Evolutionary conservation across 2,797 vertebrate genomes (phyloP).

Genomic region (Bufotes viridis): DNA sequence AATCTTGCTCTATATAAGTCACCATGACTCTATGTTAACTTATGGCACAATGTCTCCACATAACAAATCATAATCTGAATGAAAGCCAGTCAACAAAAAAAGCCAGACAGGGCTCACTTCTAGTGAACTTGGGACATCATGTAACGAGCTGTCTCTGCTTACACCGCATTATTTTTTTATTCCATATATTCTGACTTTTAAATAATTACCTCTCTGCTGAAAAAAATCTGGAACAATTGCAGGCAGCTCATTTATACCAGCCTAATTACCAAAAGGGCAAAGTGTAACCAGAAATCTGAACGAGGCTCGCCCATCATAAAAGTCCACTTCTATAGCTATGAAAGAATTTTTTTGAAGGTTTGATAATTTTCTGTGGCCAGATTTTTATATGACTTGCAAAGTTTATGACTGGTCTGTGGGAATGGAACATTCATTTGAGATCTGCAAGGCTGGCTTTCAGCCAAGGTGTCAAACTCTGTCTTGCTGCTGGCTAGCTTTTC

Average conservation of each 20-base stretch:
- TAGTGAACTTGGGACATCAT: background rate
- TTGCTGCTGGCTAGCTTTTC: conserved; percentile 65
- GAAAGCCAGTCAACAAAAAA: conserved; percentile 23
- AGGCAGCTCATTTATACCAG: conserved; percentile 63
- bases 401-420: conserved; percentile 59
- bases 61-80: conserved; percentile 57
- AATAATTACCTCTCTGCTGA: conserved; percentile 65
- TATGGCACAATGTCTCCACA: conserved; percentile 28
- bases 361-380: conserved; percentile 52
- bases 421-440: conserved; percentile 49
- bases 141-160: conserved; percentile 64
- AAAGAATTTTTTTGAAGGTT: conserved; percentile 22
- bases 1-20: conserved; percentile 30
- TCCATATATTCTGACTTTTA: conserved; percentile 60
- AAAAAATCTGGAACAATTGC: conserved; percentile 52
- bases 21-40: conserved; percentile 33
- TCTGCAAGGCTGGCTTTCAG: conserved; percentile 60
- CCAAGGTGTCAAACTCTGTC: conserved; percentile 61
- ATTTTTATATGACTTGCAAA: conserved; percentile 62
- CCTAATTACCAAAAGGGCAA: conserved; percentile 63
- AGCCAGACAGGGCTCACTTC: conserved; percentile 57
- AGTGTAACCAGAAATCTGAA: conserved; percentile 38
- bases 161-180: conserved; percentile 45
- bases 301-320: background rate
- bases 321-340: conserved; percentile 11